Evolutionary conservation across 2,113 vertebrate genomes (phyloP).

Genomic region (Pelobates fuscus): DNA sequence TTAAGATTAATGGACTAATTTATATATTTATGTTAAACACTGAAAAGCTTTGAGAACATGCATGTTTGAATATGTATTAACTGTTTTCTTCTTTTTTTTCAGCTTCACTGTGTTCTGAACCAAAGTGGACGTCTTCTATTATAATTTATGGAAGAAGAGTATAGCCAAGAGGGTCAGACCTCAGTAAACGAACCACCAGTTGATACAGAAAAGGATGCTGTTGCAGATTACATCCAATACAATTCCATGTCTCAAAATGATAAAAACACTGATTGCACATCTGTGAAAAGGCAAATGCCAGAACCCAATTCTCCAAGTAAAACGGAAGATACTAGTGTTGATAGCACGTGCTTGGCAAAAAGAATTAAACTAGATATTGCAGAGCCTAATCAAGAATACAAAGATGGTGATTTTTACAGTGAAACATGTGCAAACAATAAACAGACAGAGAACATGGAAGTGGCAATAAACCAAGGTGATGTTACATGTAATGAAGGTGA

Average conservation of each 20-base stretch:
- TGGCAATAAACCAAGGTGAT: neutral
- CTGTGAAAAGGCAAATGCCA: constrained; percentile 55
- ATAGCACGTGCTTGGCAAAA: constrained; percentile 56
- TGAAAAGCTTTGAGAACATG: too few species aligned
- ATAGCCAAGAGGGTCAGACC: constrained; percentile 54
- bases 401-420: neutral
- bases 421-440: neutral
- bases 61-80: too few species aligned
- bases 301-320: constrained; percentile 33
- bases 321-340: constrained; percentile 52
- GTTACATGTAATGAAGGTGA: neutral
- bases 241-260: constrained; percentile 44
- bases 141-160: constrained; percentile 64
- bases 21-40: too few species aligned
- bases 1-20: too few species aligned
- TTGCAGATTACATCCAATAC: constrained; percentile 19
- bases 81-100: neutral
- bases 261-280: constrained; percentile 55
- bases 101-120: constrained; percentile 5
- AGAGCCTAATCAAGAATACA: neutral
- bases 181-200: constrained; percentile 29
- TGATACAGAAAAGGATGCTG: constrained; percentile 17
- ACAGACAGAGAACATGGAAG: neutral
- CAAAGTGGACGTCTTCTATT: constrained; percentile 47
- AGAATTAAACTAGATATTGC: constrained; percentile 60